Percentiles rank a stretch among this genome's conserved stretches.
phyloP scores from a whole-genome alignment of 1,140 invertebrate genomes.

The Pachypsylla venusta region DNA sequence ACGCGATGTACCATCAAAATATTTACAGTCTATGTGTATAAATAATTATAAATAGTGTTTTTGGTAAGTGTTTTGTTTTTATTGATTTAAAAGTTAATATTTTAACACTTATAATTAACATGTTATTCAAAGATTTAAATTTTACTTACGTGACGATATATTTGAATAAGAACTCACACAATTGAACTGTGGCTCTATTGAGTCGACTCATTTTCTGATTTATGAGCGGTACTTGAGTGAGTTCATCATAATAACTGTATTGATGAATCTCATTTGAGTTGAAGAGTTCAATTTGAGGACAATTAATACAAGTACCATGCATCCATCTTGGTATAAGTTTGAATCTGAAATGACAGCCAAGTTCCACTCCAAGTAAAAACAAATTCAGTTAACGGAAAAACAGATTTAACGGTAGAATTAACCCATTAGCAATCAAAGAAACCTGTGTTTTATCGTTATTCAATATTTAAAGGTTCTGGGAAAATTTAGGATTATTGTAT shows the following conservation, averaged over 20 bases:
- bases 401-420: too few relatives aligned
- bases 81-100: too few relatives aligned
- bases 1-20: background rate
- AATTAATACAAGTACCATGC: slow-evolving; percentile 59
- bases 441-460: too few relatives aligned
- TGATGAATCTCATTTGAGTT: slow-evolving; percentile 39
- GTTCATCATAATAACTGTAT: slow-evolving; percentile 61
- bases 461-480: too few relatives aligned
- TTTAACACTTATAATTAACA: too few relatives aligned
- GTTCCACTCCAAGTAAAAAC: too few relatives aligned
- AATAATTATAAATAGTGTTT: slow-evolving; percentile 15
- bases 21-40: slow-evolving; percentile 5
- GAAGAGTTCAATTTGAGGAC: slow-evolving; percentile 40
- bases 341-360: slow-evolving; percentile 30
- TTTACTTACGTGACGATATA: slow-evolving; percentile 43
- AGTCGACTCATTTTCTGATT: slow-evolving; percentile 47
- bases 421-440: too few relatives aligned
- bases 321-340: slow-evolving; percentile 69
- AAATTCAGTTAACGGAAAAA: too few relatives aligned
- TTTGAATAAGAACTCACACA: slow-evolving; percentile 42
- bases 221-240: slow-evolving; percentile 46
- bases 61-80: slow-evolving; percentile 10
- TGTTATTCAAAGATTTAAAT: too few relatives aligned
- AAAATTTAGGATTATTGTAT: too few relatives aligned
- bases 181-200: slow-evolving; percentile 44